Evolutionary conservation across 2,888 invertebrate species (phyloP), one percentile per base, ranked within the genome.

Genomic region (Euplagia quadripunctaria): DNA sequence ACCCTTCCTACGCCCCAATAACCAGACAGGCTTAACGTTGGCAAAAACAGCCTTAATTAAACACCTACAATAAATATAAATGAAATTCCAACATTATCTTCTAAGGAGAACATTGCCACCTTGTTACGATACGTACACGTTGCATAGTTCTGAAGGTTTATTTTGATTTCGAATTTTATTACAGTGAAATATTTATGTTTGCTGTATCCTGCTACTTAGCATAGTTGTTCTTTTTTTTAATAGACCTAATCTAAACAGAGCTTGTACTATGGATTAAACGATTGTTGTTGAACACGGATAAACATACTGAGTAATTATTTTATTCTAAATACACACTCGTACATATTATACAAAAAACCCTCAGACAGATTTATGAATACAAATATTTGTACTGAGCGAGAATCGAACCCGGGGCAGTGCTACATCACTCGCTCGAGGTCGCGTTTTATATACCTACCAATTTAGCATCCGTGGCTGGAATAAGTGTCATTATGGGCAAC

Each of bases 51-150:
- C 75, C 76, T 78, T 84, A 83, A 82, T 83, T 84, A 83, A 83
- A 83, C 77, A 82, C 79, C 76, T 80, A 80, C 79, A 81, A 82
- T 82, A 82, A 83, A 84, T 84, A 76, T 82, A 82, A 84, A 82
- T 75, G 78, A 77, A 83, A 85, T 81, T 84, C 76, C 74, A 66
- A 73, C 71, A 81, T 83, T 82, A 78, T 82, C 76, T 78, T 68
- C 64, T 42, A 79, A 73, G 66, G 68, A 74, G 63, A 79, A 82
- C 85, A 81, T 75, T 74, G 73, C 76, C 76, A 75, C 72, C 77
- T 75, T 73, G 64, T 82, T 75, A 76, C 11, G 43, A 41, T 6
- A 69, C 6, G 71, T 42, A 6, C 6, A 64, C 16, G 52, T 41
- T 70, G 52, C 51, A 55, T 55, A 20, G 17, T 52, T 41, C n/a